phyloP scores from a whole-genome alignment of 1,140 invertebrate genomes.

The Holcopasites calliopsidis region DNA sequence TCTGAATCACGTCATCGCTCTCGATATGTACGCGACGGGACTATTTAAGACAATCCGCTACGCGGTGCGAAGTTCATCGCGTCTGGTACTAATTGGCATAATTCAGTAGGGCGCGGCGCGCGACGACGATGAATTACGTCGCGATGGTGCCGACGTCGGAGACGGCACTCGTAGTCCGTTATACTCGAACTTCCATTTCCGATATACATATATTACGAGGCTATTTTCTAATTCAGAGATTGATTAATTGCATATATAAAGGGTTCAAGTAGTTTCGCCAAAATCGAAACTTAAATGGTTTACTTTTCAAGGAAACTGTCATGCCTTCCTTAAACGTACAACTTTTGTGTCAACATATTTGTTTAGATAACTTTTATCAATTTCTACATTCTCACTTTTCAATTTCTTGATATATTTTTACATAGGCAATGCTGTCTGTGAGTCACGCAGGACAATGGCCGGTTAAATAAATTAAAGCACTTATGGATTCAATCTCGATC shows the following conservation, averaged over 20 bases:
- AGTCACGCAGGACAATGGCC: background rate
- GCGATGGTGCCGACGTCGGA: constrained; percentile 9
- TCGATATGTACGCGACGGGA: constrained; percentile 1
- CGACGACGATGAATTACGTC: constrained; percentile 53
- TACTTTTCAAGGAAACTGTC: too few relatives aligned
- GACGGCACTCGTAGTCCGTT: constrained; percentile 2
- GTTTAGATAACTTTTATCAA: too few relatives aligned
- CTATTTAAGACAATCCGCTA: constrained; percentile 42
- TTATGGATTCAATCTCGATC: constrained; percentile 3
- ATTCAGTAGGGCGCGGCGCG: constrained; percentile 15
- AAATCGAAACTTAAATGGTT: too few relatives aligned
- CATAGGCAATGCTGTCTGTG: background rate
- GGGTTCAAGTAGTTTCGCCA: too few relatives aligned
- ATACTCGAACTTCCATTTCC: constrained; percentile 29
- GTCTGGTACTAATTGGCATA: constrained; percentile 49
- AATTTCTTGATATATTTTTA: too few relatives aligned
- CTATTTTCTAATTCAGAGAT: too few relatives aligned
- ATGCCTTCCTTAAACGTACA: too few relatives aligned
- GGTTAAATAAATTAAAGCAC: background rate
- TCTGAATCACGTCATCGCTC: background rate
- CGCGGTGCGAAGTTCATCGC: constrained; percentile 36
- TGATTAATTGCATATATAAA: too few relatives aligned
- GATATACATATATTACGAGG: too few relatives aligned
- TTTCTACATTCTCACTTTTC: too few relatives aligned
- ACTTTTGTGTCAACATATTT: too few relatives aligned